These are phyloP conservation scores for Tragelaphus eurycerus DNA, from an alignment of 2,797 vertebrate genomes.

Conservation along the genomic window DNA sequence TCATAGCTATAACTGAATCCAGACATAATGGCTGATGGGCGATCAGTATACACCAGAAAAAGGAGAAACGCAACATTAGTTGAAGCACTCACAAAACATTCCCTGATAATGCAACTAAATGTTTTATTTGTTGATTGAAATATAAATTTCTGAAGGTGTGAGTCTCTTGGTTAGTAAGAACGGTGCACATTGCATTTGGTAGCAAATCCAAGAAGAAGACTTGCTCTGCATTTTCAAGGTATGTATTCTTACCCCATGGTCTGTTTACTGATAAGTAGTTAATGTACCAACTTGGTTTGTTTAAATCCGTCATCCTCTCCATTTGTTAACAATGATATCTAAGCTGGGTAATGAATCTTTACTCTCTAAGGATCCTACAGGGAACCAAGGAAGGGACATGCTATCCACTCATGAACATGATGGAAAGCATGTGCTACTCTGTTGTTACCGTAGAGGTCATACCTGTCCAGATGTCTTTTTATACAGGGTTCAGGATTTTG, in stretches of 20 bases:
- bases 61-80: neutral
- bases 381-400: rapidly evolving
- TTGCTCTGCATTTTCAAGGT: neutral
- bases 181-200: neutral
- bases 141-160: neutral
- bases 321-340: too few species aligned
- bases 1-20: neutral
- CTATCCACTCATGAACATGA: neutral
- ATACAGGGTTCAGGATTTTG: neutral
- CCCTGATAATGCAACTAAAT: neutral
- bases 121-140: neutral
- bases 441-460: rapidly evolving
- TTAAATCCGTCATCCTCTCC: neutral
- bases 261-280: neutral
- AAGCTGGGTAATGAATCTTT: neutral
- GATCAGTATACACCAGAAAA: neutral
- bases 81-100: neutral
- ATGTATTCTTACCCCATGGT: rapidly evolving
- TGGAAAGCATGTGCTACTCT: rapidly evolving
- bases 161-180: neutral
- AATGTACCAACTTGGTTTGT: neutral
- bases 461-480: neutral
- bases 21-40: neutral
- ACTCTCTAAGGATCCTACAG: neutral
- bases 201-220: neutral